A percentile compares a stretch with the other conserved stretches of the same genome.
Conservation (phyloP, 2,113 vertebrate genomes). For the Dascyllus trimaculatus region DNA sequence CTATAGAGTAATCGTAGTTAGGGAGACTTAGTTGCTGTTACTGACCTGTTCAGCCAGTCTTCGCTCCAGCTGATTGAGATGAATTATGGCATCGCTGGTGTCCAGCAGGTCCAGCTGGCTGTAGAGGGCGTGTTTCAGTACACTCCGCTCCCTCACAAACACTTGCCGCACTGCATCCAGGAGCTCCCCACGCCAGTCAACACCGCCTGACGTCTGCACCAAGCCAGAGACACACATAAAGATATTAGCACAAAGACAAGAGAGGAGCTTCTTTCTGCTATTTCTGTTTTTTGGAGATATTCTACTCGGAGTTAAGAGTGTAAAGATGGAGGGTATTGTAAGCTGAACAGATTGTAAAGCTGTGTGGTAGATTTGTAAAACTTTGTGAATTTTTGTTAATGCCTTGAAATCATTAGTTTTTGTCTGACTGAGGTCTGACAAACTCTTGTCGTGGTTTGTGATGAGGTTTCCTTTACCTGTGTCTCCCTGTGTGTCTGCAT, state of each 20-base stretch:
- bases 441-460: background rate
- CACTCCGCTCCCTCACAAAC: constrained; percentile 87
- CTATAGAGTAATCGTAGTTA: background rate
- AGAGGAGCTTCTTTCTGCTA: background rate
- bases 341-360: too few species aligned
- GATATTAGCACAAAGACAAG: background rate
- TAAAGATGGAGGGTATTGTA: too few species aligned
- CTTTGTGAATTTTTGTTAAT: too few species aligned
- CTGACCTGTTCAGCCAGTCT: constrained; percentile 90
- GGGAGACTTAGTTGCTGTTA: background rate
- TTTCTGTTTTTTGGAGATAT: too few species aligned
- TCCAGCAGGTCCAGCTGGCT: constrained; percentile 87
- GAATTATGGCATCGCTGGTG: constrained; percentile 83
- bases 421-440: background rate
- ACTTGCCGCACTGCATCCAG: constrained; percentile 89
- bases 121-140: constrained; percentile 86
- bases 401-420: background rate
- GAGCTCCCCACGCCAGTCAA: constrained; percentile 92
- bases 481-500: constrained; percentile 86
- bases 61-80: constrained; percentile 89
- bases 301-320: too few species aligned
- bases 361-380: too few species aligned
- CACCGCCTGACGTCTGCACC: constrained; percentile 65
- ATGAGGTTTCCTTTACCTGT: constrained; percentile 81
- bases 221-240: background rate